Conservation (phyloP, 2,797 vertebrate genomes). For the Pipistrellus pipistrellus region DNA sequence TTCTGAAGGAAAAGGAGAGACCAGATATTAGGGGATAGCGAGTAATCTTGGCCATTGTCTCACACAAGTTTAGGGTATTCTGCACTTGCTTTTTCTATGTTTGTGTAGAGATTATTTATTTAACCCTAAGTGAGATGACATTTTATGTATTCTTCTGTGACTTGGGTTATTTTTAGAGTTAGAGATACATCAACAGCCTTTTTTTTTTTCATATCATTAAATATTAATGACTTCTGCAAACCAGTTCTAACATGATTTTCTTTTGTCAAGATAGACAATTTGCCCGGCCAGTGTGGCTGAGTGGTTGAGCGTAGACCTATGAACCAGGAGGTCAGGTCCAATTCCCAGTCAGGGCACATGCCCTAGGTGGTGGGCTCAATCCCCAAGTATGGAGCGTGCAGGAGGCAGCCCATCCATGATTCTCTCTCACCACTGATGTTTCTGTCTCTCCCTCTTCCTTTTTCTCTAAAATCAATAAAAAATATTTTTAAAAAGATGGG, state of each 20-base stretch:
- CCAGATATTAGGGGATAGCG: neutral
- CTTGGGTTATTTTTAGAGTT: neutral
- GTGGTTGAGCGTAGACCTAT: no score
- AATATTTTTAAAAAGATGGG: neutral
- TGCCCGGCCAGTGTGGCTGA: no score
- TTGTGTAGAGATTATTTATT: neutral
- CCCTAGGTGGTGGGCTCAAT: no score
- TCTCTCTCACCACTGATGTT: no score
- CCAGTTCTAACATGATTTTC: neutral
- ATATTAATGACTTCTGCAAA: neutral
- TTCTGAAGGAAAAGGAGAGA: constrained; percentile 24
- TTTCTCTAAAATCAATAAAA: no score
- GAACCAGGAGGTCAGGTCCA: no score
- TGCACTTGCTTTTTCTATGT: neutral
- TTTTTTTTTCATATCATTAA: neutral
- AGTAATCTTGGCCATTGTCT: neutral
- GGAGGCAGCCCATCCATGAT: no score
- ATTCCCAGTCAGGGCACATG: no score
- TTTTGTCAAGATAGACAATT: neutral
- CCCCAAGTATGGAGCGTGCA: no score
- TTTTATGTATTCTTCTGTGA: neutral
- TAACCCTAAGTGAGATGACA: neutral
- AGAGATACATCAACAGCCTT: neutral
- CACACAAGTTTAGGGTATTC: neutral
- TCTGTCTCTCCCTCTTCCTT: no score